Evolutionary conservation across 2,113 vertebrate genomes (phyloP), one percentile per base, ranked within the genome.

Genomic region (Cnemophilus loriae): DNA sequence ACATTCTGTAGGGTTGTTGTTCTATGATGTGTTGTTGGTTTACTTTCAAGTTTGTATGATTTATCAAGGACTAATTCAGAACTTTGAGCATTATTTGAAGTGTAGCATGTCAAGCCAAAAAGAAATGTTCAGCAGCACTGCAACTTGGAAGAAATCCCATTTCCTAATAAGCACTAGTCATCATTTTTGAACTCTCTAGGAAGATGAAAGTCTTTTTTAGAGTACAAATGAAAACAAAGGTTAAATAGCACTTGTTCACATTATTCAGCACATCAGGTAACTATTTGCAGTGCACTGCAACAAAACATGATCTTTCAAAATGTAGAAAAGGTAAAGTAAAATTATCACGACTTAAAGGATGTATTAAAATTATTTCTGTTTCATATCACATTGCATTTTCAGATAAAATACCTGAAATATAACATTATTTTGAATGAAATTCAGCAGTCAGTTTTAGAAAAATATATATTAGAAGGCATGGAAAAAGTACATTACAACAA

Each of bases 381-480:
- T 64, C 10, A 22, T 59, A 59, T n/a, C 0, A 0, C 10, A 7
- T 64, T 41, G 4, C 6, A 33, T 53, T 46, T 8, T 64, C 1
- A 3, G 41, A 49, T 24, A 69, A 89, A 89, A 69, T 16, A 68
- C 17, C 10, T 65, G 13, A 75, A 60, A 37, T 33, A 10, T 10
- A 70, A 35, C 1, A 14, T 71, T 78, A 20, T 53, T 57, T 41
- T 50, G 6, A 88, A 77, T 47, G 10, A 61, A 89, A 64, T 37
- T 9, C 5, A 76, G 10, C 37, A 33, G 11, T 28, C 17, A 28
- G 8, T 56, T 77, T 82, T 68, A 79, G 22, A 68, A 81, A 83
- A 65, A 73, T 8, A 2, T 42, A 1, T 50, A 28, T 64, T 64
- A 56, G 30, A 79, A 69, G 57, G 3, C 14, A 46, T 52, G 5